Evolutionary conservation across 2,113 vertebrate genomes (phyloP).

Genomic region (Ceyx melanurus): DNA sequence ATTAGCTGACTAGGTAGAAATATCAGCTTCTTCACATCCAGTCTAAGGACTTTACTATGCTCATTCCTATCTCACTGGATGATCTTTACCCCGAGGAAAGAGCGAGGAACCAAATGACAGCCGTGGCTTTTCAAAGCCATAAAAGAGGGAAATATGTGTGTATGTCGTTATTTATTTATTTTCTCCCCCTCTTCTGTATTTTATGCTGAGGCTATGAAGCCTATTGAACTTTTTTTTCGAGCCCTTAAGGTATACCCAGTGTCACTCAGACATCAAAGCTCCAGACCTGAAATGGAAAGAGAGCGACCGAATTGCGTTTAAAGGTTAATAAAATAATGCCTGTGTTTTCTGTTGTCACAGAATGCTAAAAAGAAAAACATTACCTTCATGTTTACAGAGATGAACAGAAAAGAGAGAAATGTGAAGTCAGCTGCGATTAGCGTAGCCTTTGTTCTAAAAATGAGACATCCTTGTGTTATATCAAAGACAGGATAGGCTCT

Average conservation of each 20-base stretch:
- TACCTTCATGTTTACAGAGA: conserved; percentile 51
- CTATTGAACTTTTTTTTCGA: conserved; percentile 44
- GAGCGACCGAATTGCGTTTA: conserved; percentile 37
- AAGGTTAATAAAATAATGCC: conserved; percentile 61
- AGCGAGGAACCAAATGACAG: conserved; percentile 21
- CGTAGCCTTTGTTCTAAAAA: conserved; percentile 54
- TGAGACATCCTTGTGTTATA: neutral
- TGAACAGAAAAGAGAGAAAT: conserved; percentile 22
- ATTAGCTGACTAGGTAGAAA: conserved; percentile 27
- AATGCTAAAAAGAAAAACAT: conserved; percentile 58
- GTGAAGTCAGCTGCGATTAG: conserved; percentile 30
- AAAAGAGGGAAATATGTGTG: conserved; percentile 28
- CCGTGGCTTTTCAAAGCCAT: conserved; percentile 50
- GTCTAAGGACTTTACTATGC: neutral
- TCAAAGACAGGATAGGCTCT: neutral
- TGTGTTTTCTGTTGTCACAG: conserved; percentile 53
- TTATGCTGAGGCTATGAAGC: conserved; percentile 11
- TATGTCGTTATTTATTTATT: conserved; percentile 37
- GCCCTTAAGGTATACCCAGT: conserved; percentile 49
- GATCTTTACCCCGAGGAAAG: conserved; percentile 38
- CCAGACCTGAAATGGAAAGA: conserved; percentile 41
- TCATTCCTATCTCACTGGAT: neutral
- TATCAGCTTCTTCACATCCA: neutral
- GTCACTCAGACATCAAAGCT: conserved; percentile 65
- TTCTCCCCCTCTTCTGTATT: conserved; percentile 3